Percentiles rank a stretch among this genome's conserved stretches.
phyloP scores from a whole-genome alignment of 2,797 vertebrate genomes.

The Cottoperca gobio region DNA sequence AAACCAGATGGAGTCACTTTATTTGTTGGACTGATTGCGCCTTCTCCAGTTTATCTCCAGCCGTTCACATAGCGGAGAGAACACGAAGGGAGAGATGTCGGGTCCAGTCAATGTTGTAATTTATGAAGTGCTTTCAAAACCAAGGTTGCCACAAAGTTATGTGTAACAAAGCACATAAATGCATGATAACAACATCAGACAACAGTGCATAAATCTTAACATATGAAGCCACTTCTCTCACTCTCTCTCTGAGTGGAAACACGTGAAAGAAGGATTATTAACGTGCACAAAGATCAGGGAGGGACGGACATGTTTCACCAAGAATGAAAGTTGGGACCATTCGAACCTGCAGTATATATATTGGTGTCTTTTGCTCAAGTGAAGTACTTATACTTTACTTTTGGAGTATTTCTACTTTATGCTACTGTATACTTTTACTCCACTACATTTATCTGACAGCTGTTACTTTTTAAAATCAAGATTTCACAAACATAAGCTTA shows the following conservation, averaged over 20 bases:
- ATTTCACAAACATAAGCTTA: background rate
- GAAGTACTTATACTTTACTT: background rate
- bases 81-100: constrained; percentile 36
- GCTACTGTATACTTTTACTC: background rate
- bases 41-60: constrained; percentile 73
- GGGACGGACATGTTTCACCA: constrained; percentile 2
- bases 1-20: constrained; percentile 79
- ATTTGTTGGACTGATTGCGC: constrained; percentile 76
- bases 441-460: background rate
- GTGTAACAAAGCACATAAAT: constrained; percentile 56
- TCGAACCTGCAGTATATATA: background rate
- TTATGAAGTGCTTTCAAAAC: constrained; percentile 56
- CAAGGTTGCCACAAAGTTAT: constrained; percentile 33
- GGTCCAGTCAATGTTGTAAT: constrained; percentile 39
- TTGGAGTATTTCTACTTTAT: background rate
- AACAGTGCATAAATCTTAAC: constrained; percentile 46
- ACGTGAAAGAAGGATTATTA: constrained; percentile 31
- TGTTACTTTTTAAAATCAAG: background rate
- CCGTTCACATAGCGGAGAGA: constrained; percentile 46
- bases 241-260: constrained; percentile 48
- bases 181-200: constrained; percentile 58
- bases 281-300: constrained; percentile 17
- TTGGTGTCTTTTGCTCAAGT: no score
- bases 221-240: constrained; percentile 32
- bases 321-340: background rate